Percentiles rank a stretch among this genome's conserved stretches.
These are phyloP conservation scores for Microcebus lehilahytsara DNA, from an alignment of 2,113 vertebrate species.

Conservation along the genomic window DNA sequence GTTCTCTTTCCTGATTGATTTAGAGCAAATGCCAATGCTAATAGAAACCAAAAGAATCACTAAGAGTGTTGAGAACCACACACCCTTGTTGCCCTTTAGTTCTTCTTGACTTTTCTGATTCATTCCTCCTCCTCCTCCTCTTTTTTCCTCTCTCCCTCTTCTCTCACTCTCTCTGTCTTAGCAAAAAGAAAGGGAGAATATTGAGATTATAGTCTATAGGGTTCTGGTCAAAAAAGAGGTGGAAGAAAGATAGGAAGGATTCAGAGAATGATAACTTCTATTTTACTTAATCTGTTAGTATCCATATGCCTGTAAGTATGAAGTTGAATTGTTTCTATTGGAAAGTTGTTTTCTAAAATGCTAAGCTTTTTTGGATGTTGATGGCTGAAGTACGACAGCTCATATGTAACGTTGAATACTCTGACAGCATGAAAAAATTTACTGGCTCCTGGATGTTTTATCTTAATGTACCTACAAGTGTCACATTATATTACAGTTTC, in stretches of 20 bases:
- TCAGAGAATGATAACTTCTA: conserved; percentile 40
- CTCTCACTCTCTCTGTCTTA: neutral
- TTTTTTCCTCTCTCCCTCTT: neutral
- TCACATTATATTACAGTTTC: conserved; percentile 44
- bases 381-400: conserved; percentile 66
- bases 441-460: conserved; percentile 68
- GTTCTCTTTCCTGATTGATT: neutral
- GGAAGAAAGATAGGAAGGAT: neutral
- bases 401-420: conserved; percentile 58
- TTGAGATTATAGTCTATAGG: neutral
- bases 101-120: neutral
- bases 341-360: conserved; percentile 66
- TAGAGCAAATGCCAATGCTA: neutral
- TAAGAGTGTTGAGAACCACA: neutral
- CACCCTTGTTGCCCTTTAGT: neutral
- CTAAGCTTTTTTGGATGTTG: conserved; percentile 63
- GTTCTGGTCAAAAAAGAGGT: neutral
- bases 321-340: conserved; percentile 66
- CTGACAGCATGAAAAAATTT: conserved; percentile 71
- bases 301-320: conserved; percentile 39
- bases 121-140: neutral
- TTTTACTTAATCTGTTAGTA: conserved; percentile 59
- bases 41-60: neutral
- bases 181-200: neutral
- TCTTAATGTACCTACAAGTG: conserved; percentile 66